A percentile compares a stretch with the other conserved stretches of the same genome.
Conservation (phyloP, 2,113 vertebrate species). For the Neodontobutis hainanensis region DNA sequence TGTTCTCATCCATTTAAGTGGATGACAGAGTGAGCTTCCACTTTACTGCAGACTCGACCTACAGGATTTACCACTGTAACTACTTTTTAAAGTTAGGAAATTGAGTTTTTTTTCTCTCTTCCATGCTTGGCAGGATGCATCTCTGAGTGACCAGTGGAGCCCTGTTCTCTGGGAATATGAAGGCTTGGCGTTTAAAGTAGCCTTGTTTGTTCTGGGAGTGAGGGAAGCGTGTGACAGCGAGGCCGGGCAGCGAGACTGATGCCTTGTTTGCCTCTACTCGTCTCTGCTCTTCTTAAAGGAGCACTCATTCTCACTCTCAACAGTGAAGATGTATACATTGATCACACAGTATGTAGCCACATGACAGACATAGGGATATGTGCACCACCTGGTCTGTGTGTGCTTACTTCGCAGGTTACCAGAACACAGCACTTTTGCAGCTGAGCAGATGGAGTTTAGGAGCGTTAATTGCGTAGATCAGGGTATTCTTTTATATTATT, state of each 20-base stretch:
- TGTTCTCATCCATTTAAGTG: conserved; percentile 36
- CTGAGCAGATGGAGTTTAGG: conserved; percentile 34
- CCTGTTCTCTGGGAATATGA: conserved; percentile 26
- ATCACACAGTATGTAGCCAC: conserved; percentile 1
- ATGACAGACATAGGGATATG: conserved; percentile 7
- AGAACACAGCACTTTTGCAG: conserved; percentile 15
- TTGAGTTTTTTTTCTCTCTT: conserved; percentile 12
- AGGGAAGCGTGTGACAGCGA: too few species aligned
- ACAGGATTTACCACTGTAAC: conserved; percentile 37
- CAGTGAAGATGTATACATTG: conserved; percentile 31
- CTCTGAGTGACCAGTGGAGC: conserved; percentile 29
- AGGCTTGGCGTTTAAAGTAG: conserved; percentile 35
- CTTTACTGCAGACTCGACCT: conserved; percentile 7
- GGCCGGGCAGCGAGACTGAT: conserved; percentile 46
- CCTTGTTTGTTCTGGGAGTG: conserved; percentile 43
- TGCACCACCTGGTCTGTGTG: conserved; percentile 50
- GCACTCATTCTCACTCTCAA: conserved; percentile 28
- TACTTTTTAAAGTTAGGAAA: conserved; percentile 26
- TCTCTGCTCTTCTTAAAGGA: conserved; percentile 46
- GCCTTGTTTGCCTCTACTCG: conserved; percentile 47
- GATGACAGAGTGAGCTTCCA: conserved; percentile 19
- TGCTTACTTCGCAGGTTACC: conserved; percentile 24
- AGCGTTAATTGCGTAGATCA: not conserved
- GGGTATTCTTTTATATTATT: not conserved
- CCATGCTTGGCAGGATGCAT: conserved; percentile 25